These are phyloP conservation scores for Nestor notabilis DNA, from an alignment of 2,113 vertebrate genomes.

Conservation along the genomic window DNA sequence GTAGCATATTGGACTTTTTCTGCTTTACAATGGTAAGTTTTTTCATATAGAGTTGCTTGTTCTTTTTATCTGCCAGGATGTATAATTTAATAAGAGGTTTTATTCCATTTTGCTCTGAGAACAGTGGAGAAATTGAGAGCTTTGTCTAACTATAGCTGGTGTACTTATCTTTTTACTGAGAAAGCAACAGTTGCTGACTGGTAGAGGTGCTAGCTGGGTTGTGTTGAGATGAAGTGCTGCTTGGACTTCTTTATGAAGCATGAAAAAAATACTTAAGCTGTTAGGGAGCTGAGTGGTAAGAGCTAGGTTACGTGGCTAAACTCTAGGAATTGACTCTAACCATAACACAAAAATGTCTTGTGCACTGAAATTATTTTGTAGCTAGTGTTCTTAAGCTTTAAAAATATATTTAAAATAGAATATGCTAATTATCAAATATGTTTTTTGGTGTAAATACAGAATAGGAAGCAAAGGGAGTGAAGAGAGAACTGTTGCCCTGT, in stretches of 20 bases:
- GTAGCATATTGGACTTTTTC: background rate
- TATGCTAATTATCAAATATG: background rate
- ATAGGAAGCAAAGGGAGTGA: background rate
- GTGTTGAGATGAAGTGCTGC: background rate
- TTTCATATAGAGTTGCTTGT: background rate
- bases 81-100: background rate
- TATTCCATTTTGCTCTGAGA: background rate
- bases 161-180: background rate
- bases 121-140: background rate
- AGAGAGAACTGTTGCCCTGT: background rate
- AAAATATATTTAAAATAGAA: background rate
- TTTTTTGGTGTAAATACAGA: background rate
- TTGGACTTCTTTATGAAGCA: background rate
- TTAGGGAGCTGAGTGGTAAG: background rate
- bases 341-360: background rate
- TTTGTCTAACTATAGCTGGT: background rate
- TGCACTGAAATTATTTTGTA: background rate
- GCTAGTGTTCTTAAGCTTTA: background rate
- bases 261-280: background rate
- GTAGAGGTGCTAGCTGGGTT: background rate
- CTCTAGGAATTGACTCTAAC: background rate
- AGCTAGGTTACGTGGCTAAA: background rate
- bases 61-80: background rate
- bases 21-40: background rate
- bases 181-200: background rate